Evolutionary conservation across 2,797 vertebrate species (phyloP), one percentile per base, ranked within the genome.

Genomic region (Cossypha dichroa): DNA sequence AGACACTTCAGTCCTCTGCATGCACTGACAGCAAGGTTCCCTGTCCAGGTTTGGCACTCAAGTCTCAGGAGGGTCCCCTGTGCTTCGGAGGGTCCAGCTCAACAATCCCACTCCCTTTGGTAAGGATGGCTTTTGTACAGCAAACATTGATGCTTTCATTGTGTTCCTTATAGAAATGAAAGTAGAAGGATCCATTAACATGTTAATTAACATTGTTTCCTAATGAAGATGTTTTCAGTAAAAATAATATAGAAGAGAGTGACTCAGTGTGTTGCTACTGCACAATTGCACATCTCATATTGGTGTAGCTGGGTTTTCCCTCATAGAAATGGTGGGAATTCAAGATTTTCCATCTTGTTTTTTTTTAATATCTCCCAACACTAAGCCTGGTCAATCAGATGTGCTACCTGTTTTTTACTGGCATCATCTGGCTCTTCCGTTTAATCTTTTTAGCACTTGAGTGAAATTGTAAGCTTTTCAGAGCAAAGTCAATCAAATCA

Each of bases 91-190:
- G 36, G 92, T 99, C 81, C 98, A 85, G 69, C 98, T 99, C 93
- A 98, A 98, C 93, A 99, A 99, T 93, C 98, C 98, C 79, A 98
- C 98, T 86, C 98, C 98, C 70, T 99, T 97, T 81, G 98, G 99
- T 99, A 95, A 98, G 98, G 72, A 4, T 14, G 38, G 16, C 11
- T 68, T 56, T 72, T 33, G 62, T 33, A 14, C 34, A 41, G 31
- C 36, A 59, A 52, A 15, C n/a, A 19, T 0, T 0, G 1, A 51
- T 18, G 2, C 17, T 55, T 31, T 25, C 14, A 3, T 41, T 54
- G 31, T 3, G 2, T 13, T 78, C 4, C 12, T 33, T 11, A 4
- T 0, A 9, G 13, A 12, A 46, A 31, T 13, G 15, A 64, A 54
- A 54, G 6, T 6, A 25, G 10, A 77, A 60, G 18, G 29, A 17